Conservation (phyloP, 2,888 invertebrate genomes). For the Hypselothyrea guttata region DNA sequence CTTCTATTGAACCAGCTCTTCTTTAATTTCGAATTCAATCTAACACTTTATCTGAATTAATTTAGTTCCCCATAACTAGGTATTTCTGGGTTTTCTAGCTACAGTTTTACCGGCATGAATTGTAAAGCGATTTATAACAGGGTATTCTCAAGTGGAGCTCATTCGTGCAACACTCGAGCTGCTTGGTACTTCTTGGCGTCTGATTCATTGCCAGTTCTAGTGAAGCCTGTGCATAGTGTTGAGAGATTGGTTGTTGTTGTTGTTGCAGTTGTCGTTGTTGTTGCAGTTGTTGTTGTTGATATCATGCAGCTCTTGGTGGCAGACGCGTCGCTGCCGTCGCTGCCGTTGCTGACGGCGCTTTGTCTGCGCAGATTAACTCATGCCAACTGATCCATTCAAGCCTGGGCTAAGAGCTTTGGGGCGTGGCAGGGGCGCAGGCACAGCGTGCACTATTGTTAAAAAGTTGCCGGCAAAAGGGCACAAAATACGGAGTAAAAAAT, state of each 20-base stretch:
- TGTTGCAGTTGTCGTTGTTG: slow-evolving; percentile 39
- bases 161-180: background rate
- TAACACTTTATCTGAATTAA: too few relatives aligned
- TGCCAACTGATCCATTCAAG: slow-evolving; percentile 61
- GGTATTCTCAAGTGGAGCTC: slow-evolving; percentile 11
- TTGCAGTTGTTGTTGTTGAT: slow-evolving; percentile 41
- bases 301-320: slow-evolving; percentile 57
- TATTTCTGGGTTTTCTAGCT: too few relatives aligned
- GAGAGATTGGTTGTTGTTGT: slow-evolving; percentile 28
- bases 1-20: too few relatives aligned
- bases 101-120: too few relatives aligned
- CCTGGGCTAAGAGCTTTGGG: slow-evolving; percentile 24
- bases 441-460: slow-evolving; percentile 57
- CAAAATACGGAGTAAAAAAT: too few relatives aligned
- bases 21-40: too few relatives aligned
- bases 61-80: too few relatives aligned
- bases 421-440: too few relatives aligned
- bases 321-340: slow-evolving; percentile 59
- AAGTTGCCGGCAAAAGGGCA: slow-evolving; percentile 45
- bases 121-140: too few relatives aligned
- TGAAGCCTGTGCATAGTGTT: slow-evolving; percentile 59
- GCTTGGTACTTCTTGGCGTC: slow-evolving; percentile 35
- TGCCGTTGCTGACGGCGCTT: slow-evolving; percentile 65
- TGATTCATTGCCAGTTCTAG: slow-evolving; percentile 72
- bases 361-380: slow-evolving; percentile 69